Evolutionary conservation across 2,888 invertebrate genomes (phyloP), one percentile per base, ranked within the genome.

Genomic region (Helobdella robusta): DNA sequence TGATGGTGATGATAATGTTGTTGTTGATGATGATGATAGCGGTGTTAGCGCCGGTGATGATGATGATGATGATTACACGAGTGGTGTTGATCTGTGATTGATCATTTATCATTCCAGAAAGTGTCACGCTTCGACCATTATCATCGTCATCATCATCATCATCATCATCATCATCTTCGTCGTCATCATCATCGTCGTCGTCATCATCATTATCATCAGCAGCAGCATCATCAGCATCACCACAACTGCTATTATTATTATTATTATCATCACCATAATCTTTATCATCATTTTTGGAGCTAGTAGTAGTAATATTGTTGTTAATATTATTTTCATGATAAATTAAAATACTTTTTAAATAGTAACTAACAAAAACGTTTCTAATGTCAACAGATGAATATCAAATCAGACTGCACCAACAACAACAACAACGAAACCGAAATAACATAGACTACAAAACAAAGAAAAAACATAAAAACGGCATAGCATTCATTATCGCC

Each of bases 121-220:
- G 23, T 5, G 11, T 4, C 8, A 6, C 18, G 32, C 4, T 3
- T 32, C 54, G 4, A 40, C n/a, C n/a, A 40, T 40, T 40, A 40
- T 40, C n/a, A 40, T 40, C n/a, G n/a, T 40, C n/a, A 40, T 40
- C n/a, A 40, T 40, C n/a, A 40, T 40, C n/a, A 40, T 40, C n/a
- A 40, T 40, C n/a, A 40, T 40, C n/a, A 40, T 40, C n/a, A 40
- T 40, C n/a, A 40, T 40, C n/a, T 15, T 40, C n/a, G n/a, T 40
- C n/a, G n/a, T 40, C n/a, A 40, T 40, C n/a, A 40, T 40, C n/a
- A 40, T 40, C n/a, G n/a, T 40, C n/a, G n/a, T 40, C n/a, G n/a
- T 40, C n/a, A 40, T 40, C n/a, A 40, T 40, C n/a, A 40, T 40
- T 40, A 40, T 40, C n/a, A 40, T 40, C n/a, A 40, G 11, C n/a